Percentiles rank a stretch among this genome's conserved stretches.
These are phyloP conservation scores for Bovichtus variegatus DNA, from an alignment of 2,797 vertebrate species.

Conservation along the genomic window DNA sequence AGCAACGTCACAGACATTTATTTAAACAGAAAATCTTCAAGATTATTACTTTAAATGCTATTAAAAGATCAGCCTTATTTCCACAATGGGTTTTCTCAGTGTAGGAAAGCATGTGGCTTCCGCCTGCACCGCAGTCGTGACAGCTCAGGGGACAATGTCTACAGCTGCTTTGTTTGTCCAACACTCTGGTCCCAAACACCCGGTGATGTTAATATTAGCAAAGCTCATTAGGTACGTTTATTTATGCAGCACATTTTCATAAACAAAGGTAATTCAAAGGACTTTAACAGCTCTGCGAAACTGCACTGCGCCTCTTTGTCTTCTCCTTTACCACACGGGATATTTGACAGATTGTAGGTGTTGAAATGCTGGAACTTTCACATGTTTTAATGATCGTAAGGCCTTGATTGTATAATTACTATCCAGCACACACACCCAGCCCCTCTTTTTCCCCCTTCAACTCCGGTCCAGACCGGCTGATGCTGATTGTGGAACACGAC, in stretches of 20 bases:
- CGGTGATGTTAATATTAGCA: not conserved
- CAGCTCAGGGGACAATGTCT: not conserved
- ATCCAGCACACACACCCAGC: not conserved
- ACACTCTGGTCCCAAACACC: not conserved
- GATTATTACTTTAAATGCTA: no score
- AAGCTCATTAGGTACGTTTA: not conserved
- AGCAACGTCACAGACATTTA: no score
- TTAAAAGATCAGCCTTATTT: no score
- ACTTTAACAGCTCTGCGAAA: not conserved
- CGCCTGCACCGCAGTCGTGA: not conserved
- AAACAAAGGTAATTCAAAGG: not conserved
- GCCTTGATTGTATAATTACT: slow-evolving; percentile 2
- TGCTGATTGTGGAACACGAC: slow-evolving; percentile 13
- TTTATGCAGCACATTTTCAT: not conserved
- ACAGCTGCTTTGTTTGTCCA: slow-evolving; percentile 1
- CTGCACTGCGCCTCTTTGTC: not conserved
- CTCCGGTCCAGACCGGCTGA: slow-evolving; percentile 3
- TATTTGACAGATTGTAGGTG: not conserved
- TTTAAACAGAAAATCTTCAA: no score
- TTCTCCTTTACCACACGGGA: not conserved
- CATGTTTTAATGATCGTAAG: not conserved
- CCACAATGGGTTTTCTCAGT: no score
- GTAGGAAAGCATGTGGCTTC: no score
- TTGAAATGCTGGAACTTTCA: not conserved
- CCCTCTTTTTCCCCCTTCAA: not conserved